Conservation (phyloP, 2,113 vertebrate species). For the Python bivittatus region DNA sequence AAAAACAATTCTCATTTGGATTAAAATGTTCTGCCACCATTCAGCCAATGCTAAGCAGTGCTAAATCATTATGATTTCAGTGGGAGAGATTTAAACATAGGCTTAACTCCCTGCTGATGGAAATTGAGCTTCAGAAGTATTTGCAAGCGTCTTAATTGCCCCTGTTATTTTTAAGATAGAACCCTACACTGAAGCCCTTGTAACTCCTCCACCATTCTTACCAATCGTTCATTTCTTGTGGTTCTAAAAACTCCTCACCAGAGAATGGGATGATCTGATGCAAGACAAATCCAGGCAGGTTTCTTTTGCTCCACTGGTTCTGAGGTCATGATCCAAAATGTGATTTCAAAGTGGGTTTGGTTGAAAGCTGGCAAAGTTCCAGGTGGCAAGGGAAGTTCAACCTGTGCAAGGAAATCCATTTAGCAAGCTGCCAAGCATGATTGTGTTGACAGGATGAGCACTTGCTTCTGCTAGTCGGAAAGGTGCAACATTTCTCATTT, state of each 20-base stretch:
- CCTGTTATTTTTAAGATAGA: background rate
- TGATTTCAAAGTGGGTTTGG: background rate
- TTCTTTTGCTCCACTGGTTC: background rate
- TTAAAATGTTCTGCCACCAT: background rate
- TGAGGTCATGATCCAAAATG: background rate
- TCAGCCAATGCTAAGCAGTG: background rate
- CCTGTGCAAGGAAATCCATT: background rate
- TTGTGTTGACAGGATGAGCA: background rate
- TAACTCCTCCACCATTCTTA: too few species aligned
- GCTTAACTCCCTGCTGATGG: background rate
- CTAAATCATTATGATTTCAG: background rate
- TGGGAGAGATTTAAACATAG: background rate
- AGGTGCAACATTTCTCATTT: conserved; percentile 58
- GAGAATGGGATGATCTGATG: background rate
- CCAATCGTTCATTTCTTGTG: background rate
- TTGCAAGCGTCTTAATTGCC: background rate
- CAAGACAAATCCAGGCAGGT: background rate
- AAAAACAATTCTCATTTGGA: background rate
- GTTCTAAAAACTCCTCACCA: background rate
- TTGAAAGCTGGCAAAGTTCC: background rate
- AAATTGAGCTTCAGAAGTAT: background rate
- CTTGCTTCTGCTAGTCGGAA: background rate
- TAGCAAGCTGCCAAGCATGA: background rate
- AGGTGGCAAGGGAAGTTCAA: background rate
- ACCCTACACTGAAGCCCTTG: background rate